Evolutionary conservation across 1,140 invertebrate genomes (phyloP).

Genomic region (Bombus picipes): DNA sequence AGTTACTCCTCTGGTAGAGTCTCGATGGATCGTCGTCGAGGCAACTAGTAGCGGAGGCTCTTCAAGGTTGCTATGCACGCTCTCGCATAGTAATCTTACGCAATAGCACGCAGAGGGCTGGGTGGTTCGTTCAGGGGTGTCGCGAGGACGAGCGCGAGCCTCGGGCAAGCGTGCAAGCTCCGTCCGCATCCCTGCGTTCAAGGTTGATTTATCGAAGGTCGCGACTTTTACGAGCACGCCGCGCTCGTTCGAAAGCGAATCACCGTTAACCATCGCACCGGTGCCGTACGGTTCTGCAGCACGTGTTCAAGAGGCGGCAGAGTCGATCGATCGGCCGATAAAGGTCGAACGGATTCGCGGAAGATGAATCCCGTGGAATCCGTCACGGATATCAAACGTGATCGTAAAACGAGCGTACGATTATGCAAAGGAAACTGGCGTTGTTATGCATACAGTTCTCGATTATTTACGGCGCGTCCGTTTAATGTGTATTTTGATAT

Average conservation of each 20-base stretch:
- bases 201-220: conserved; percentile 13
- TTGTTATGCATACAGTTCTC: not conserved
- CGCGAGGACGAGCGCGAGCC: not conserved
- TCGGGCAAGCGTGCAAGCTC: not conserved
- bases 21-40: conserved; percentile 23
- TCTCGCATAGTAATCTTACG: conserved; percentile 57
- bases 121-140: not conserved
- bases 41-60: conserved; percentile 16
- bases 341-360: conserved; percentile 17
- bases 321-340: conserved; percentile 35
- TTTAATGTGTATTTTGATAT: not conserved
- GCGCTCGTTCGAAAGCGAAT: conserved; percentile 21
- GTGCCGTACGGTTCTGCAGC: not conserved
- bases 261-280: conserved; percentile 34
- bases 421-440: not conserved
- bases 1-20: not conserved
- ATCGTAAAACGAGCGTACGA: not conserved
- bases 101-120: conserved; percentile 25
- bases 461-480: not conserved
- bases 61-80: conserved; percentile 55
- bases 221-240: conserved; percentile 19
- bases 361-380: conserved; percentile 24
- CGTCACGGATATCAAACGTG: not conserved
- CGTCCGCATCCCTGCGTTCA: not conserved
- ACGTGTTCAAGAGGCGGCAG: conserved; percentile 4